Base-by-base conservation (phyloP, 1,140 invertebrate genomes). In the Tetraneura akinire region DNA sequence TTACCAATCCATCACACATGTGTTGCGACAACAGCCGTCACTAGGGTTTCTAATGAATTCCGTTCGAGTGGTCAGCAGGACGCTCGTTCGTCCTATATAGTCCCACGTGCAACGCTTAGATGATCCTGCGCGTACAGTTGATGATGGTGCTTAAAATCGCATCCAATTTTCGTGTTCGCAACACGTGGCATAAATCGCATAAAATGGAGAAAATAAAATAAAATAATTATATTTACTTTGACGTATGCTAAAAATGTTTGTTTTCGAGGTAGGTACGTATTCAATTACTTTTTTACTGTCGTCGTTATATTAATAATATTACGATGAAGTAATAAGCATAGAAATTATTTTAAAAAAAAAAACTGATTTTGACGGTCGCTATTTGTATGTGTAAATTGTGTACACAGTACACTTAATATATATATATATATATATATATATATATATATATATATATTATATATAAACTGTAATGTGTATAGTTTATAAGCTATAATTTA, bases 21-120 rank as follows among this genome's bases (percentile, higher is more conserved):
- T 76, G 73, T 60, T 60, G 53, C 73, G 14, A 53, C 55, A 76
- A 76, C 73, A 76, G 73, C 73, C 53, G 73, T 74, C 53, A 29
- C 53, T n/a, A 14, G 18, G 4, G 11, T 18, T 60, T 49, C 51
- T 57, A 45, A 57, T 76, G 55, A 76, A 76, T 57, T 76, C 55
- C 55, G 37, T 76, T 32, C 29, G 21, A 45, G 21, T 53, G 73
- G 73, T 76, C 73, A 76, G 73, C 18, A 18, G 49, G 6, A 32
- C 16, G 71, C 18, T 9, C 18, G 6, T n/a, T n/a, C 71, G 66
- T 21, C 18, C 53, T 10, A 4, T 1, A 8, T 13, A 32, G 51
- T 55, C 51, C 49, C 49, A 23, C 37, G 66, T 49, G 42, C 21
- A 6, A 23, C 45, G 45, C 42, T 45, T 37, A 32, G 37, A 53